Percentiles rank a stretch among this genome's conserved stretches.
phyloP scores from a whole-genome alignment of 92 coral and sea anemone species.

The Porites cylindrica region DNA sequence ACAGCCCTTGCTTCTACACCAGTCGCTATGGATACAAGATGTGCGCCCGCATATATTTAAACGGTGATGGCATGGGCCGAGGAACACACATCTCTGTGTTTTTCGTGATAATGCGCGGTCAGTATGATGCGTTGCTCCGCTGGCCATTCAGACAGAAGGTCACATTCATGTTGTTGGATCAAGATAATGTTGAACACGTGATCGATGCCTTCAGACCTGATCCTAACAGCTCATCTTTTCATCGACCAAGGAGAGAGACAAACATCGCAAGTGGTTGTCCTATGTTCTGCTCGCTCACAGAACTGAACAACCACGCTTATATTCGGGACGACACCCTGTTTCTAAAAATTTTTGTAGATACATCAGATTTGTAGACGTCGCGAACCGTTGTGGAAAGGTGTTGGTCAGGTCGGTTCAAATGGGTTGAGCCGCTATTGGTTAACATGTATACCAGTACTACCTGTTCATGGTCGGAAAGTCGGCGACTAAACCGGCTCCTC shows the following conservation, averaged over 20 bases:
- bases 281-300: slow-evolving; percentile 52
- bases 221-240: slow-evolving; percentile 85
- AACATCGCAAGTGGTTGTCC: slow-evolving; percentile 90
- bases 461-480: too few species aligned
- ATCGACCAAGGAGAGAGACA: slow-evolving; percentile 78
- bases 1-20: slow-evolving; percentile 27
- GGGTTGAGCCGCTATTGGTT: too few species aligned
- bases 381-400: background rate
- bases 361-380: slow-evolving; percentile 11
- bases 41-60: slow-evolving; percentile 68
- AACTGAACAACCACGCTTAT: slow-evolving; percentile 23
- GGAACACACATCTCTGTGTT: slow-evolving; percentile 62
- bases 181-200: slow-evolving; percentile 78
- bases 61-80: slow-evolving; percentile 69
- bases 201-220: slow-evolving; percentile 90
- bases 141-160: slow-evolving; percentile 91
- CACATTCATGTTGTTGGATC: slow-evolving; percentile 75
- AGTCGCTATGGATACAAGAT: slow-evolving; percentile 66
- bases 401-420: background rate
- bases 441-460: too few species aligned
- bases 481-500: background rate
- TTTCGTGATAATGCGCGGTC: slow-evolving; percentile 77
- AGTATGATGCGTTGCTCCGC: slow-evolving; percentile 79
- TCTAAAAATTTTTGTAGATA: slow-evolving; percentile 6
- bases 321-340: slow-evolving; percentile 22